A percentile compares a stretch with the other conserved stretches of the same genome.
phyloP scores from a whole-genome alignment of 2,797 vertebrate species.

The Sebastes flavidus region DNA sequence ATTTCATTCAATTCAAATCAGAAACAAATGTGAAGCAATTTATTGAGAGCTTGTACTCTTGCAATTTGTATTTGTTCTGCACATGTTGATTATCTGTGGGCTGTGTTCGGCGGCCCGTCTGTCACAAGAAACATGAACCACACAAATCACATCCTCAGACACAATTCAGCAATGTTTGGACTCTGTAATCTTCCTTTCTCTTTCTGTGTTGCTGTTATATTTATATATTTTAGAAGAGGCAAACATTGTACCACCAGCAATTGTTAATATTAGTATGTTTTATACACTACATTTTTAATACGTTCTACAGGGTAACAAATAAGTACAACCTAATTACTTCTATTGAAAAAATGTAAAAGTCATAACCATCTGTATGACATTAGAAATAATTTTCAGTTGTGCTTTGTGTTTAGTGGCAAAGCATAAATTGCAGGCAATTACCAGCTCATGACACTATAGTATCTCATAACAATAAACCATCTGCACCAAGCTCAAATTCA shows the following conservation, averaged over 20 bases:
- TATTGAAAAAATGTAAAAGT: background rate
- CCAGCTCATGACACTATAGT: background rate
- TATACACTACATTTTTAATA: background rate
- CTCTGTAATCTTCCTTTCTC: background rate
- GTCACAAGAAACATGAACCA: slow-evolving; percentile 2
- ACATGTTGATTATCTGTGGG: slow-evolving; percentile 6
- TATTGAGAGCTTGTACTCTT: slow-evolving; percentile 7
- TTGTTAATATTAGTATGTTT: background rate
- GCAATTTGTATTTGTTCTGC: slow-evolving; percentile 11
- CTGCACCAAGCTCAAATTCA: background rate
- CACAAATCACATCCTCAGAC: slow-evolving; percentile 9
- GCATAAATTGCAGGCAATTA: slow-evolving; percentile 2
- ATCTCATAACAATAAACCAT: slow-evolving; percentile 13
- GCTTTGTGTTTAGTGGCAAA: background rate
- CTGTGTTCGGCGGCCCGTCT: slow-evolving; percentile 5
- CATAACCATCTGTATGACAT: background rate
- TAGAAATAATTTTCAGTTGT: background rate
- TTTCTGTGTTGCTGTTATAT: background rate
- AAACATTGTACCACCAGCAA: background rate
- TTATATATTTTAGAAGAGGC: background rate
- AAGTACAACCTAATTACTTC: background rate
- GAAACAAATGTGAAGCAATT: slow-evolving; percentile 7
- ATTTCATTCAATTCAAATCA: slow-evolving; percentile 24
- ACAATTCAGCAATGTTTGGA: background rate
- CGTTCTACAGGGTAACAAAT: background rate